These are phyloP conservation scores for Periparus ater DNA, from an alignment of 2,797 vertebrate species.

Conservation along the genomic window DNA sequence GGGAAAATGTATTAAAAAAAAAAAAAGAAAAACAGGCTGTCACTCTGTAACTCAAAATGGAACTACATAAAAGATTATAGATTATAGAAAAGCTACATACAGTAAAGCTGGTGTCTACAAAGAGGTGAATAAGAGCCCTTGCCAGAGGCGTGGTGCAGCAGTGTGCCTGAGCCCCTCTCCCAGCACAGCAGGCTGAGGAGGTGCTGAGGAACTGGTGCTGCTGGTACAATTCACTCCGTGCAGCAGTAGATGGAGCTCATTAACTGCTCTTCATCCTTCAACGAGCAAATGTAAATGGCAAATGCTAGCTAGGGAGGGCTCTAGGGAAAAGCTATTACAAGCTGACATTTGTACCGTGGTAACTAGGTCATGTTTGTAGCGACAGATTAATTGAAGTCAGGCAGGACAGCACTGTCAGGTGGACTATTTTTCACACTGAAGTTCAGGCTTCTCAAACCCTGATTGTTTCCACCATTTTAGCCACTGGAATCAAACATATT, in stretches of 20 bases:
- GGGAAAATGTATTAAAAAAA: background rate
- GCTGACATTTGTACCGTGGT: constrained; percentile 20
- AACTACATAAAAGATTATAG: background rate
- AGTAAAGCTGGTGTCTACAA: background rate
- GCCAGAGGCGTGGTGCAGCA: background rate
- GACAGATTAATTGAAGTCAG: constrained; percentile 25
- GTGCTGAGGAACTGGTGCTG: background rate
- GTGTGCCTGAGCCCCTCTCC: fast-evolving
- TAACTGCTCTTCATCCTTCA: constrained; percentile 9
- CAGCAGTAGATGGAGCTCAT: constrained; percentile 59
- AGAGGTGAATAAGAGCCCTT: background rate
- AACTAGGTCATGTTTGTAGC: constrained; percentile 12
- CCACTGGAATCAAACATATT: background rate
- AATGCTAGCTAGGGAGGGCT: background rate
- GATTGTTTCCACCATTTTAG: background rate
- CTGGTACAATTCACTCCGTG: background rate
- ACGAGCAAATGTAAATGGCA: background rate
- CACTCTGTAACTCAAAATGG: background rate
- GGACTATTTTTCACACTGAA: background rate
- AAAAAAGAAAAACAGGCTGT: background rate
- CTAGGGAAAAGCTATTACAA: background rate
- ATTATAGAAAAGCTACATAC: background rate
- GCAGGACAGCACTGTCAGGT: background rate
- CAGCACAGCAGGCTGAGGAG: background rate
- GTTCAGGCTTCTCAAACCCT: background rate